phyloP scores from a whole-genome alignment of 2,888 invertebrate genomes.

The Pomacea canaliculata region DNA sequence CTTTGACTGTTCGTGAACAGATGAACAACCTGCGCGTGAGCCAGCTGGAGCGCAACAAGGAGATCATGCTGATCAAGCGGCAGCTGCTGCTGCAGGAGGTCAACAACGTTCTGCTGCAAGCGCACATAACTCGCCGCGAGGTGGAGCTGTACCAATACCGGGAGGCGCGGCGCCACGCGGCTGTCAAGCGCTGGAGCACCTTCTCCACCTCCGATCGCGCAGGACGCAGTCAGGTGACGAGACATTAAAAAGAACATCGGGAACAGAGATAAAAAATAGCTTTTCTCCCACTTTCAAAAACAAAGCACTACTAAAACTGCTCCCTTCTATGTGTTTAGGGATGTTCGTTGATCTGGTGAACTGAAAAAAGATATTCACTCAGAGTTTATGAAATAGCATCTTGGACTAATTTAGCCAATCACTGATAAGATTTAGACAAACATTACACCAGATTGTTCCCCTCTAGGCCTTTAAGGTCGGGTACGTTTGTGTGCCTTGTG shows the following conservation, averaged over 20 bases:
- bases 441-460: too few relatives aligned
- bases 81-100: conserved; percentile 67
- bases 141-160: conserved; percentile 60
- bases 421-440: too few relatives aligned
- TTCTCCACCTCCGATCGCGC: conserved; percentile 54
- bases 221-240: conserved; percentile 21
- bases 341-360: too few relatives aligned
- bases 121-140: conserved; percentile 61
- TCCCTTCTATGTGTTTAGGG: too few relatives aligned
- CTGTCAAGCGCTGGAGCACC: conserved; percentile 62
- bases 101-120: conserved; percentile 63
- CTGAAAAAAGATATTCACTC: too few relatives aligned
- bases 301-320: too few relatives aligned
- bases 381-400: too few relatives aligned
- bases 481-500: too few relatives aligned
- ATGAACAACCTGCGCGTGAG: conserved; percentile 63
- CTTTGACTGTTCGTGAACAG: conserved; percentile 33
- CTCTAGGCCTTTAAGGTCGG: too few relatives aligned
- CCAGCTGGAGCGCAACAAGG: conserved; percentile 63
- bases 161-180: conserved; percentile 49
- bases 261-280: too few relatives aligned
- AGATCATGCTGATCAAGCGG: conserved; percentile 65
- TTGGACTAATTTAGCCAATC: too few relatives aligned
- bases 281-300: too few relatives aligned
- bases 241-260: background rate